Percentiles rank a stretch among this genome's conserved stretches.
These are phyloP conservation scores for Temnothorax longispinosus DNA, from an alignment of 1,140 invertebrate species.

Conservation along the genomic window DNA sequence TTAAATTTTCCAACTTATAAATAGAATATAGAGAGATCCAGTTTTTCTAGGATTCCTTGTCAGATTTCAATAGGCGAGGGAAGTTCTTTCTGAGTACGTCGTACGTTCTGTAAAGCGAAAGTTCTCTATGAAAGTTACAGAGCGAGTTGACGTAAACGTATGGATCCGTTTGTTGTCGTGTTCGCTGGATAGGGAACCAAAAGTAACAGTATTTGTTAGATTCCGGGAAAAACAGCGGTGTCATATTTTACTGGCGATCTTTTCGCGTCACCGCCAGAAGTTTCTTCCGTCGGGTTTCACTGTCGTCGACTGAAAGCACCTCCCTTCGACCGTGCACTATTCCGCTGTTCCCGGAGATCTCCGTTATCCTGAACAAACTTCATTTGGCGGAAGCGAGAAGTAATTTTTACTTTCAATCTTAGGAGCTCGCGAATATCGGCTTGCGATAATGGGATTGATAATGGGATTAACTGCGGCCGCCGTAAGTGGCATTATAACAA, in stretches of 20 bases:
- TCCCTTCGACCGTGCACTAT: not conserved
- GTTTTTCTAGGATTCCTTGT: not conserved
- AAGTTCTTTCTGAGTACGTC: not conserved
- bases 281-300: slow-evolving; percentile 26
- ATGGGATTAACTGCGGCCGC: not conserved
- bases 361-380: slow-evolving; percentile 33
- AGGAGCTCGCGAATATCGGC: not conserved
- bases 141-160: slow-evolving; percentile 16
- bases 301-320: slow-evolving; percentile 45
- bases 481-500: not conserved
- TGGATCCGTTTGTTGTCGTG: slow-evolving; percentile 27
- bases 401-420: slow-evolving; percentile 25
- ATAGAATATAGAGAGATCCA: too few species aligned
- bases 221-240: not conserved
- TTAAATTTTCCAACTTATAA: not conserved
- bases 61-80: not conserved
- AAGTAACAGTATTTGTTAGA: slow-evolving; percentile 43
- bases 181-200: not conserved
- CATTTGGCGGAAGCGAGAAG: slow-evolving; percentile 17
- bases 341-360: not conserved
- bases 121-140: slow-evolving; percentile 16
- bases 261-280: slow-evolving; percentile 26
- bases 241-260: slow-evolving; percentile 52
- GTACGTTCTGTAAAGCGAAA: slow-evolving; percentile 14
- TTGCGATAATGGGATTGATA: slow-evolving; percentile 23